These are phyloP conservation scores for Amphiprion ocellaris DNA, from an alignment of 2,113 vertebrate species.

Conservation along the genomic window DNA sequence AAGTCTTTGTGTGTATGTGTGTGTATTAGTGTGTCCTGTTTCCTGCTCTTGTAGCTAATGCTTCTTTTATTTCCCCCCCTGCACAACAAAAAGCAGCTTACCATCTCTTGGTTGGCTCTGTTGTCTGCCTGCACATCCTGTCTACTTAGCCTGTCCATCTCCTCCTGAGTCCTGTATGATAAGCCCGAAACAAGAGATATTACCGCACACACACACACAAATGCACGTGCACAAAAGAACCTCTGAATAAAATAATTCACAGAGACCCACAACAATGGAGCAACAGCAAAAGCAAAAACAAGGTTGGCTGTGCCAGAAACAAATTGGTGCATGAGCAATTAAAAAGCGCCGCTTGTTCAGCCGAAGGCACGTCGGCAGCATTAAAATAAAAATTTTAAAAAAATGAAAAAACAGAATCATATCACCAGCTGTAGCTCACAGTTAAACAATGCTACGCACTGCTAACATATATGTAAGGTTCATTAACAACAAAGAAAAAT, in stretches of 20 bases:
- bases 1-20: slow-evolving; percentile 8
- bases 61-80: slow-evolving; percentile 29
- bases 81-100: slow-evolving; percentile 69
- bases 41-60: not conserved
- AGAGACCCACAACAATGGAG: slow-evolving; percentile 22
- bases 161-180: slow-evolving; percentile 58
- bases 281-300: slow-evolving; percentile 6
- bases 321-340: slow-evolving; percentile 25
- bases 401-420: not conserved
- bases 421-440: not conserved
- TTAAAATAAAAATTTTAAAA: slow-evolving; percentile 2
- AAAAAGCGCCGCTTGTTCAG: slow-evolving; percentile 6
- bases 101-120: slow-evolving; percentile 40
- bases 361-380: not conserved
- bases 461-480: not conserved
- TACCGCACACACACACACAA: slow-evolving; percentile 9
- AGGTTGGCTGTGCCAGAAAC: slow-evolving; percentile 9
- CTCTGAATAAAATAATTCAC: slow-evolving; percentile 29
- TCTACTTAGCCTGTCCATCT: slow-evolving; percentile 52
- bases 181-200: slow-evolving; percentile 53
- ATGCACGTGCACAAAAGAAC: slow-evolving; percentile 39
- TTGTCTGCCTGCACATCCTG: slow-evolving; percentile 44
- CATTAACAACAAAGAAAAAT: not conserved
- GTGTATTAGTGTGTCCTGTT: slow-evolving; percentile 2
- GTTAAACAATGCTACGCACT: not conserved